These are phyloP conservation scores for Microctonus brassicae DNA, from an alignment of 2,888 invertebrate genomes.

Conservation along the genomic window DNA sequence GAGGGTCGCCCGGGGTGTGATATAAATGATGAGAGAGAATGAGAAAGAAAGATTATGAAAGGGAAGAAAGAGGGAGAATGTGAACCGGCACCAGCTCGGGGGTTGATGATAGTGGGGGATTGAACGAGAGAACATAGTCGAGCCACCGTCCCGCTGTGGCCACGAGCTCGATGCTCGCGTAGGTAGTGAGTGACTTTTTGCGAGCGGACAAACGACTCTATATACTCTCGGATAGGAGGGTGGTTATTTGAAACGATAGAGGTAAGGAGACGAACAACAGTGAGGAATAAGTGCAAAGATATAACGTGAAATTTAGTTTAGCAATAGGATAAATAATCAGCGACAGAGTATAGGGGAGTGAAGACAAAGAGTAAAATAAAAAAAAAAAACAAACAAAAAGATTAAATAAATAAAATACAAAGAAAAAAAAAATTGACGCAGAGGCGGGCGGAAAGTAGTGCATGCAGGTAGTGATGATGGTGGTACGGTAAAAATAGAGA, in stretches of 20 bases:
- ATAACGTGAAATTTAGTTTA: not conserved
- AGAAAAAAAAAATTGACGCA: slow-evolving; percentile 23
- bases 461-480: slow-evolving; percentile 14
- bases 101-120: slow-evolving; percentile 32
- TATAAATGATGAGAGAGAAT: slow-evolving; percentile 14
- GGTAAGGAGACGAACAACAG: not conserved
- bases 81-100: slow-evolving; percentile 16
- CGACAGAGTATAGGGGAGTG: not conserved
- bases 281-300: not conserved
- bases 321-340: not conserved
- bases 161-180: slow-evolving; percentile 67
- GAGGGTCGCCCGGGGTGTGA: slow-evolving; percentile 36
- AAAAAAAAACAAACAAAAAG: not conserved
- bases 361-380: not conserved
- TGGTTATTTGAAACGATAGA: not conserved
- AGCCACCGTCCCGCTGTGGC: slow-evolving; percentile 69
- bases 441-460: slow-evolving; percentile 31
- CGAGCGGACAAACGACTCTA: slow-evolving; percentile 51
- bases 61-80: not conserved
- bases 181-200: slow-evolving; percentile 65
- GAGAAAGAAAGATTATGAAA: too few species aligned
- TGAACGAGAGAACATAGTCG: slow-evolving; percentile 65
- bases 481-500: slow-evolving; percentile 35
- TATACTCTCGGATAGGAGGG: slow-evolving; percentile 30
- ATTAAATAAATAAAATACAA: not conserved